Evolutionary conservation across 1,140 invertebrate genomes (phyloP), one percentile per base, ranked within the genome.

Genomic region (Eufriesea mexicana): DNA sequence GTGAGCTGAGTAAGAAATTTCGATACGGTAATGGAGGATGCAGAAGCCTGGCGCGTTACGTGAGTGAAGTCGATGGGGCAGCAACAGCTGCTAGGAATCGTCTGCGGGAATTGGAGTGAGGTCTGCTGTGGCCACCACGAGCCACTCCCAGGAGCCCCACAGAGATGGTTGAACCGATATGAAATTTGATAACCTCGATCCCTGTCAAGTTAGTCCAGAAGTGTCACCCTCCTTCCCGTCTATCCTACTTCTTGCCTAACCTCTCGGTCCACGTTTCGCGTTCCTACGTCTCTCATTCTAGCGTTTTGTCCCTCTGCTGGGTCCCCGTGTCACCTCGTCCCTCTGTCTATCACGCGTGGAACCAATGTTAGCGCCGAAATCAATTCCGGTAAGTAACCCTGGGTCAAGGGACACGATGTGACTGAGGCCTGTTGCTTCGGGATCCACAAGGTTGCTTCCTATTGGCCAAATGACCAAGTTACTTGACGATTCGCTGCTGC

Each of bases 31-130:
- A 87, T 89, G 67, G 84, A 86, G 47, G 55, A 84, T 35, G 49
- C 68, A n/a, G 42, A n/a, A 59, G 45, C 14, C 28, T 25, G 45
- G 35, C 25, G 55, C 61, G 83, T 88, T 67, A 83, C 42, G 77
- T 57, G 64, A 77, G 49, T 59, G 79, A 74, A 88, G 85, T 86
- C 85, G 80, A 87, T 85, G 89, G 84, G 72, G 74, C 73, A 78
- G 83, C 86, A 86, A 80, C 89, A 90, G 85, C 89, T 90, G 89
- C 78, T 85, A 73, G 85, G 74, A 85, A 91, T 91, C 79, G 86
- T 89, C 79, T 59, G 73, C 61, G 79, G 83, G 66, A 77, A 90
- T 86, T 74, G 72, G 76, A 84, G 79, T 70, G 71, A 81, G 68
- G 12, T 75, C 47, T 70, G 84, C 8, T 67, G 57, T 45, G 84